Evolutionary conservation across 2,113 vertebrate species (phyloP).

Genomic region (Siphamia tubifer): DNA sequence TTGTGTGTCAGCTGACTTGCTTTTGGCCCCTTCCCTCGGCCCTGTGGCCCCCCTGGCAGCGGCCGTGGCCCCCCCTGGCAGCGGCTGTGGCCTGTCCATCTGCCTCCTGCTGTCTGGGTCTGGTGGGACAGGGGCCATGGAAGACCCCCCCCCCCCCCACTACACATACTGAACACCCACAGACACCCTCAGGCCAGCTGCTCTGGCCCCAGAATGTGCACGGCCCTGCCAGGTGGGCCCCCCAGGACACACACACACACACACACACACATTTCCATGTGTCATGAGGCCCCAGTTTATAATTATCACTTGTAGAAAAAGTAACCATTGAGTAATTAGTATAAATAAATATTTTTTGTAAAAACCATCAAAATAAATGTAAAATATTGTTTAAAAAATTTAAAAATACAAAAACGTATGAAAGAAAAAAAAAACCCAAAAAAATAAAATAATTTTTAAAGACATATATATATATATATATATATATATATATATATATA

Average conservation of each 20-base stretch:
- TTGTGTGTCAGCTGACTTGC: conserved; percentile 35
- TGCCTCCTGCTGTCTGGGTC: conserved; percentile 76
- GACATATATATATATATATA: too few species aligned
- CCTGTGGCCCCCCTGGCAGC: conserved; percentile 48
- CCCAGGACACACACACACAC: conserved; percentile 54
- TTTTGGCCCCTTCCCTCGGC: conserved; percentile 52
- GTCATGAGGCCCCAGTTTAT: too few species aligned
- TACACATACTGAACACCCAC: conserved; percentile 33
- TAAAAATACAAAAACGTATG: too few species aligned
- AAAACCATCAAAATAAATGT: too few species aligned
- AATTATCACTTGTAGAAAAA: too few species aligned
- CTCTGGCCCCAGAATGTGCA: conserved; percentile 64
- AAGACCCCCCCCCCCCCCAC: conserved; percentile 41
- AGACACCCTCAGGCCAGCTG: conserved; percentile 71
- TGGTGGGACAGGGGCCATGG: conserved; percentile 62
- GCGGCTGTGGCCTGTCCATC: conserved; percentile 76
- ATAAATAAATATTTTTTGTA: too few species aligned
- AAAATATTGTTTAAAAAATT: too few species aligned
- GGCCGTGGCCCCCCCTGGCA: conserved; percentile 62
- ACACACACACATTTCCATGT: conserved; percentile 31
- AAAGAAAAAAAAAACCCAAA: too few species aligned
- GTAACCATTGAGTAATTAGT: too few species aligned
- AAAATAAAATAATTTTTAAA: too few species aligned
- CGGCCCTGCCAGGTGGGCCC: conserved; percentile 70
- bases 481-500: too few species aligned